These are phyloP conservation scores for Drosophila oshimai DNA, from an alignment of 1,140 invertebrate genomes.

Conservation along the genomic window DNA sequence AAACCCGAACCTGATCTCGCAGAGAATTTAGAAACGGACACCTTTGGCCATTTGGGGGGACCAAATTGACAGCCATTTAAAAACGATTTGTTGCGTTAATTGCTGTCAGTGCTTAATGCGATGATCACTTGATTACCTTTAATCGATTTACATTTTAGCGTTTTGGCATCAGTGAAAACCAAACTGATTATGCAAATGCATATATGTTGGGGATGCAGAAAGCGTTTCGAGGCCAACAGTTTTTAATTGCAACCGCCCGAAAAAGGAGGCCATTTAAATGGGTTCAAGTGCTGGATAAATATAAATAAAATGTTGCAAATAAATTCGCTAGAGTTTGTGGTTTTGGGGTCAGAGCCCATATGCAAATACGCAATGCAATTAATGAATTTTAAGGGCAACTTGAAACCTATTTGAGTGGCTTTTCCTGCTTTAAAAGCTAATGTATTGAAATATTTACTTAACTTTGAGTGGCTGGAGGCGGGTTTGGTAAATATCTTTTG, in stretches of 20 bases:
- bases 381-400: conserved; percentile 20
- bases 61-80: conserved; percentile 39
- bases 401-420: conserved; percentile 1
- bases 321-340: conserved; percentile 9
- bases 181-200: conserved; percentile 55
- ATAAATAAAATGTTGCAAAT: conserved; percentile 45
- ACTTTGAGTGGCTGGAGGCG: background rate
- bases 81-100: conserved; percentile 62
- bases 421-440: conserved; percentile 2
- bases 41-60: background rate
- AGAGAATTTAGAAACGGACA: background rate
- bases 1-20: background rate
- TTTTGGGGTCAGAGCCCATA: conserved; percentile 26
- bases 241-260: conserved; percentile 24
- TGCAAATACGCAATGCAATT: conserved; percentile 34
- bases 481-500: conserved; percentile 10
- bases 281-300: conserved; percentile 42
- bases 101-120: conserved; percentile 49
- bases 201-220: conserved; percentile 13
- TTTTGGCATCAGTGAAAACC: conserved; percentile 4
- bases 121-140: conserved; percentile 45
- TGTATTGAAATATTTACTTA: conserved; percentile 29
- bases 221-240: conserved; percentile 12
- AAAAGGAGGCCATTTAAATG: conserved; percentile 38
- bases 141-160: conserved; percentile 29